Percentiles rank a stretch among this genome's conserved stretches.
Evolutionary conservation across 2,888 invertebrate genomes (phyloP).

Genomic region (Argyra leucocephala): DNA sequence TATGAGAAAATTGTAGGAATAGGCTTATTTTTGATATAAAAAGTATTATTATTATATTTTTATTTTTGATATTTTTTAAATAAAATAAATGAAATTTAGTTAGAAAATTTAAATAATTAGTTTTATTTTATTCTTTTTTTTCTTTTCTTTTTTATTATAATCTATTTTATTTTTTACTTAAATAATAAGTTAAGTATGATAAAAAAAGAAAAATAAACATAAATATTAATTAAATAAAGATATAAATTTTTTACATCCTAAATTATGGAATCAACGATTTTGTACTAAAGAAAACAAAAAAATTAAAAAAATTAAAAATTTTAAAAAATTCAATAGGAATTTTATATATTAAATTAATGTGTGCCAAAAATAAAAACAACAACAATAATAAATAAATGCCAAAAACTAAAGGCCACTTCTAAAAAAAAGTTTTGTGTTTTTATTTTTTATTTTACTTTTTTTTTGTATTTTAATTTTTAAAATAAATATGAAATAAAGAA

Average conservation of each 20-base stretch:
- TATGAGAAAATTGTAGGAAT: too few species aligned
- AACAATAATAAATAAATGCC: too few species aligned
- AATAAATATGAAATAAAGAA: too few species aligned
- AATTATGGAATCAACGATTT: not conserved
- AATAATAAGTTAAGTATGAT: constrained; percentile 6
- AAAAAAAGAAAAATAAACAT: not conserved
- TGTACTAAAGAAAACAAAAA: constrained; percentile 8
- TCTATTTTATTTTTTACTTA: not conserved
- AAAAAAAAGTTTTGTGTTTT: too few species aligned
- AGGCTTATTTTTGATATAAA: not conserved
- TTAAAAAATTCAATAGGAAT: constrained; percentile 15
- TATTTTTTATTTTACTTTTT: too few species aligned
- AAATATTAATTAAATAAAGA: too few species aligned
- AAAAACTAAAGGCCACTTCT: too few species aligned
- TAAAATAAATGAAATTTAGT: not conserved
- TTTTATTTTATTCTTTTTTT: too few species aligned
- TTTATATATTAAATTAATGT: not conserved
- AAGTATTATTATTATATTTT: too few species aligned
- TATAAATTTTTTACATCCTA: constrained; percentile 9
- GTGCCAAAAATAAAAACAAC: not conserved
- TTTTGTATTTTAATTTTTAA: too few species aligned
- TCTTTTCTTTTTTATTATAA: not conserved
- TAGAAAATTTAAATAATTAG: not conserved
- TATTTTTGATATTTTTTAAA: constrained; percentile 1
- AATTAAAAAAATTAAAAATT: constrained; percentile 13